Evolutionary conservation across 2,888 invertebrate species (phyloP).

Genomic region (Macropis europaea): DNA sequence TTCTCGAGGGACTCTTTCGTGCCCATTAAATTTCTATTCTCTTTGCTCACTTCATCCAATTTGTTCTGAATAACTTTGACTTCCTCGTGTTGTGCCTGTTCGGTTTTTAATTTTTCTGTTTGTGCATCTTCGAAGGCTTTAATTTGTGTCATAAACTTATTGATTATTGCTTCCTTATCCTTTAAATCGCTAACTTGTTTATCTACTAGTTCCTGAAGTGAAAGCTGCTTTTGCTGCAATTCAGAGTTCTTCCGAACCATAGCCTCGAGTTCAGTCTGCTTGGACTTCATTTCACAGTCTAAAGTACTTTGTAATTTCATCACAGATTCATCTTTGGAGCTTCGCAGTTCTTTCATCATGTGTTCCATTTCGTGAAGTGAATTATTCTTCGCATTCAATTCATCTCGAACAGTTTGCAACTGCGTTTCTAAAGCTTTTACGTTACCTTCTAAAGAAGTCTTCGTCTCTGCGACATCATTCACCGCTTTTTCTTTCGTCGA

Average conservation of each 20-base stretch:
- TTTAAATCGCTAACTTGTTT: conserved; percentile 81
- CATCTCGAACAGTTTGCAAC: conserved; percentile 51
- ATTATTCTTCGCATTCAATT: conserved; percentile 63
- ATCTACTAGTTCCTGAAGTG: conserved; percentile 61
- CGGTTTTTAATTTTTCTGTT: conserved; percentile 71
- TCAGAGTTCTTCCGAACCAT: conserved; percentile 41
- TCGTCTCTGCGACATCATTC: conserved; percentile 81
- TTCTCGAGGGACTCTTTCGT: conserved; percentile 81
- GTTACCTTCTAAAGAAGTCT: conserved; percentile 81
- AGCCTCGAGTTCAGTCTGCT: conserved; percentile 44
- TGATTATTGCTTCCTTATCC: conserved; percentile 80
- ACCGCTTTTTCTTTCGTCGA: conserved; percentile 59
- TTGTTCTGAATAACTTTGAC: conserved; percentile 62
- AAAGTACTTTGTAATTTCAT: conserved; percentile 50
- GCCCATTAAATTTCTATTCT: conserved; percentile 69
- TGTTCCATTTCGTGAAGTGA: conserved; percentile 80
- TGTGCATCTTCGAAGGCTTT: conserved; percentile 78
- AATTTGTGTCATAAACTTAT: conserved; percentile 81
- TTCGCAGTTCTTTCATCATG: conserved; percentile 80
- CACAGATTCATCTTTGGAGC: conserved; percentile 68
- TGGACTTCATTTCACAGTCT: conserved; percentile 55
- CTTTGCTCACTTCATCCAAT: conserved; percentile 60
- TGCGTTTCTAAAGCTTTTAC: conserved; percentile 69
- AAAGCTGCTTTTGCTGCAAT: conserved; percentile 79
- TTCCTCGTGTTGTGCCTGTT: conserved; percentile 67